A percentile compares a stretch with the other conserved stretches of the same genome.
Conservation (phyloP, 2,113 vertebrate genomes). For the Megaleporinus macrocephalus region DNA sequence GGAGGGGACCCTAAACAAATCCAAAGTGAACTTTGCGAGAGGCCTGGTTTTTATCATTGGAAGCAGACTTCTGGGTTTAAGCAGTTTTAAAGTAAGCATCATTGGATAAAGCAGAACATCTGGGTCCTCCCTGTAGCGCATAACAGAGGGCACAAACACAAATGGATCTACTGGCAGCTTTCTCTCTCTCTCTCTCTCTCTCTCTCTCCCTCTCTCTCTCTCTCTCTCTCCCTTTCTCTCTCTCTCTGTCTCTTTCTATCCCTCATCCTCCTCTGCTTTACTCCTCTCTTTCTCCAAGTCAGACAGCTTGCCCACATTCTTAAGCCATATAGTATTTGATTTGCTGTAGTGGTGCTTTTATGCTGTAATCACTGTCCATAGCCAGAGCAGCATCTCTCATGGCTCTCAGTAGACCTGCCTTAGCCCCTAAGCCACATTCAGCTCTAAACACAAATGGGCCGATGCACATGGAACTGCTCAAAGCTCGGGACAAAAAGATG, state of each 20-base stretch:
- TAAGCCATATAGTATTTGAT: conserved; percentile 56
- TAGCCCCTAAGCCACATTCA: conserved; percentile 53
- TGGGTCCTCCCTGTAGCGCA: conserved; percentile 61
- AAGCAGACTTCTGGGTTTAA: conserved; percentile 67
- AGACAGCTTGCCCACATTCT: conserved; percentile 51
- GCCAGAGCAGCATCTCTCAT: conserved; percentile 39
- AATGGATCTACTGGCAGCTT: conserved; percentile 58
- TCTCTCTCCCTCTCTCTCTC: conserved; percentile 32
- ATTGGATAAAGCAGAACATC: conserved; percentile 73
- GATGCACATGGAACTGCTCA: not conserved
- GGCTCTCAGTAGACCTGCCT: conserved; percentile 58
- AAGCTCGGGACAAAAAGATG: not conserved
- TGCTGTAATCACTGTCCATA: conserved; percentile 51
- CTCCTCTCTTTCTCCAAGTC: conserved; percentile 35
- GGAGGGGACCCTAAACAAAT: conserved; percentile 57
- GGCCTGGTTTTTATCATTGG: conserved; percentile 68
- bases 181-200: conserved; percentile 21
- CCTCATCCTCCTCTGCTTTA: not conserved
- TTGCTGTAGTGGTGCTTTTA: conserved; percentile 59
- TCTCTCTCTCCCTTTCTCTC: conserved; percentile 20
- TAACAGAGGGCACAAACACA: conserved; percentile 60
- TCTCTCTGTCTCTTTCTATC: conserved; percentile 33
- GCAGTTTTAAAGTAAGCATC: conserved; percentile 68
- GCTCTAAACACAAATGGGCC: conserved; percentile 57
- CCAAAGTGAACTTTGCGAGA: conserved; percentile 58